Evolutionary conservation across 1,140 invertebrate species (phyloP), one percentile per base, ranked within the genome.

Genomic region (Nephila pilipes): DNA sequence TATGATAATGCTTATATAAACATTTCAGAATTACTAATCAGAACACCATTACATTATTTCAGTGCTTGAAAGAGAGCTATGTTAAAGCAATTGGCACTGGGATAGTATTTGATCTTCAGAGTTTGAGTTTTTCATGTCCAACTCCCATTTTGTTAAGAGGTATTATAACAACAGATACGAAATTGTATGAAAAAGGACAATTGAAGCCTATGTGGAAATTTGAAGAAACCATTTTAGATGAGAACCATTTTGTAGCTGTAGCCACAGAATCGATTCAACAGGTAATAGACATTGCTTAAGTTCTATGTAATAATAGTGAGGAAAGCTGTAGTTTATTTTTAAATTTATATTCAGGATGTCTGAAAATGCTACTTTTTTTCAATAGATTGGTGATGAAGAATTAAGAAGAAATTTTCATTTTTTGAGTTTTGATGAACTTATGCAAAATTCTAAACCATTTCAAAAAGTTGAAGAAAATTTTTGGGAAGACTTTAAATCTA

Each of bases 11-110:
- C 12, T 46, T 46, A 10, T 46, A 46, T 46, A 10, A 46, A 46
- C 12, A 10, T 46, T 4, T 46, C 46, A 46, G 46, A 46, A 46
- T 46, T 46, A 8, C 6, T 46, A 46, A 46, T 46, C 46, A 46
- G 46, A n/a, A n/a, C n/a, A n/a, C n/a, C n/a, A n/a, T n/a, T 46
- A 46, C 6, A 10, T 20, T 46, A 93, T 95, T 95, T 89, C 94
- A 96, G 96, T 97, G 97, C 94, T 96, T 99, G n/a, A 99, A 99
- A 96, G 99, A 99, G 95, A 98, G 98, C 95, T 98, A 98, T 95
- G 97, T 98, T 0, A 99, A 99, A 96, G 98, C 98, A 92, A 96
- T 97, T 80, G 98, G 98, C 32, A 96, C 97, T 25, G 99, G 99
- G 38, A 97, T 99, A 69, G 97, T 97, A 0, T 96, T 97, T 94